phyloP scores from a whole-genome alignment of 2,888 invertebrate genomes.

The Dryobota labecula region DNA sequence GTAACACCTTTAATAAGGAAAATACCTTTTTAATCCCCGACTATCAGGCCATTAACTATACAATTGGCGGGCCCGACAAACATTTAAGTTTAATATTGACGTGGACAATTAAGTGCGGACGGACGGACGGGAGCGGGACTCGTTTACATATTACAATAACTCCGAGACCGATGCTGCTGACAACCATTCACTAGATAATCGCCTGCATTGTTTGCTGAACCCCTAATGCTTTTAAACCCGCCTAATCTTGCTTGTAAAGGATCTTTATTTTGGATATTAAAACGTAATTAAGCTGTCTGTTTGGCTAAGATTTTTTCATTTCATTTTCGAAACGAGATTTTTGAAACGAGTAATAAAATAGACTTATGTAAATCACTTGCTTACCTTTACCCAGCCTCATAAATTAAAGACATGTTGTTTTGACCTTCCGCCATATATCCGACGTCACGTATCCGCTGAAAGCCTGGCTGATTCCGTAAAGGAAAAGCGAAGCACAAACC shows the following conservation, averaged over 20 bases:
- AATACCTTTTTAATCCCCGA: slow-evolving; percentile 35
- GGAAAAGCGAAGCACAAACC: slow-evolving; percentile 41
- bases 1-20: slow-evolving; percentile 12
- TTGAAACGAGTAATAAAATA: slow-evolving; percentile 5
- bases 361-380: slow-evolving; percentile 33
- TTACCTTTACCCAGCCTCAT: slow-evolving; percentile 48
- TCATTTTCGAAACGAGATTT: too few relatives aligned
- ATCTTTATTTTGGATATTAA: slow-evolving; percentile 82
- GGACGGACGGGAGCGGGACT: slow-evolving; percentile 67
- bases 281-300: slow-evolving; percentile 62
- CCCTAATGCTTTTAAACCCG: slow-evolving; percentile 84
- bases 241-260: slow-evolving; percentile 81
- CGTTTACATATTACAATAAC: slow-evolving; percentile 85
- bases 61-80: slow-evolving; percentile 55
- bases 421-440: slow-evolving; percentile 38
- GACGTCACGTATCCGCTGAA: slow-evolving; percentile 57
- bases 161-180: slow-evolving; percentile 79
- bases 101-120: slow-evolving; percentile 77
- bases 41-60: slow-evolving; percentile 38
- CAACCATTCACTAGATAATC: slow-evolving; percentile 85
- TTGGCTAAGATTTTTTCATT: slow-evolving; percentile 40
- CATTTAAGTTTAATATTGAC: slow-evolving; percentile 75
- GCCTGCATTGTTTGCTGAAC: slow-evolving; percentile 82
- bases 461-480: slow-evolving; percentile 43
- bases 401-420: slow-evolving; percentile 53